These are phyloP conservation scores for Stegastes partitus DNA, from an alignment of 2,113 vertebrate genomes.

Conservation along the genomic window DNA sequence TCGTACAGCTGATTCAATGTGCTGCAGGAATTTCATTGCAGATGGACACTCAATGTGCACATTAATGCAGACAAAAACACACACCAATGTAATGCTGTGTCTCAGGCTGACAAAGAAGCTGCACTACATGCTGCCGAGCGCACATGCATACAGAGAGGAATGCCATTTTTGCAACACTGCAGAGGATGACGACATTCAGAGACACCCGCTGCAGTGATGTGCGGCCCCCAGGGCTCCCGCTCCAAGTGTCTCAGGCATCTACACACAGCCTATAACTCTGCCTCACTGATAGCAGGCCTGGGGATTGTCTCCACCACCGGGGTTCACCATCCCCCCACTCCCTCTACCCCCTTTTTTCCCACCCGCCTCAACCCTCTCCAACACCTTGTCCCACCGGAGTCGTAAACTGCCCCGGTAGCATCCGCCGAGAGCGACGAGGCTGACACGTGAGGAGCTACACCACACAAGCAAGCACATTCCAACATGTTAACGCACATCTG, in stretches of 20 bases:
- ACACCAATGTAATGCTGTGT: neutral
- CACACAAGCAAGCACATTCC: slow-evolving; percentile 1
- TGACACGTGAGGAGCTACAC: slow-evolving; percentile 32
- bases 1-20: neutral
- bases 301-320: slow-evolving; percentile 41
- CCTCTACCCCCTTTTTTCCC: neutral
- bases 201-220: slow-evolving; percentile 61
- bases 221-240: slow-evolving; percentile 31
- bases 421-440: slow-evolving; percentile 51
- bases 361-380: neutral
- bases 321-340: neutral
- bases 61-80: slow-evolving; percentile 1
- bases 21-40: neutral
- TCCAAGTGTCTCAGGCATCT: slow-evolving; percentile 39
- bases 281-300: slow-evolving; percentile 38
- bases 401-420: slow-evolving; percentile 49
- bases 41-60: neutral
- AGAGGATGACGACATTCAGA: slow-evolving; percentile 69
- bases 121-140: neutral
- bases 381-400: slow-evolving; percentile 42
- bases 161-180: slow-evolving; percentile 40
- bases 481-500: slow-evolving; percentile 18
- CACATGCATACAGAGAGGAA: slow-evolving; percentile 5
- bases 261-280: slow-evolving; percentile 63
- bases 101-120: neutral